Evolutionary conservation across 2,113 vertebrate species (phyloP).

Genomic region (Gymnorhina tibicen): DNA sequence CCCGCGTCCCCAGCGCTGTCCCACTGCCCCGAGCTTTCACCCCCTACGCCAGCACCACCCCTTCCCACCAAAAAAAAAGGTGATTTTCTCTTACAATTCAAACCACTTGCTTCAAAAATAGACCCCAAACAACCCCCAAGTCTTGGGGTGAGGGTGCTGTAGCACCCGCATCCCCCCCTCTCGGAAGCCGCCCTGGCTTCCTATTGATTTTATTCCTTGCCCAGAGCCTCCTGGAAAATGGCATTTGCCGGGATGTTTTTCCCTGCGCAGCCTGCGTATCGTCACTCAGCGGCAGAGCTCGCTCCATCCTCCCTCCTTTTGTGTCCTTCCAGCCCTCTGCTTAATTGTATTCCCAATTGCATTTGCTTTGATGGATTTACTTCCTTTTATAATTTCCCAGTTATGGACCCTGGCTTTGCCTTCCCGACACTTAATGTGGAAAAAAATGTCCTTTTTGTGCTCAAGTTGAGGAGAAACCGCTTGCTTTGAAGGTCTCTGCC

Average conservation of each 20-base stretch:
- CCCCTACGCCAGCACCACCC: background rate
- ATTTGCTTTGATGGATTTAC: slow-evolving; percentile 77
- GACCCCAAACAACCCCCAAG: no score
- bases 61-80: background rate
- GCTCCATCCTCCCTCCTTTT: slow-evolving; percentile 71
- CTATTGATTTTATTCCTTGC: slow-evolving; percentile 60
- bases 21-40: background rate
- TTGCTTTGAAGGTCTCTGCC: background rate
- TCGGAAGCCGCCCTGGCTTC: slow-evolving; percentile 39
- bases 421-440: slow-evolving; percentile 60
- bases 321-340: slow-evolving; percentile 63
- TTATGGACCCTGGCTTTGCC: slow-evolving; percentile 70
- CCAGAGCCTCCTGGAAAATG: slow-evolving; percentile 69
- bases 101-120: background rate
- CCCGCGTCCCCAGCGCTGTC: background rate
- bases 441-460: background rate
- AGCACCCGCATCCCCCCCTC: background rate
- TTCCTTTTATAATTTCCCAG: slow-evolving; percentile 81
- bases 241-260: slow-evolving; percentile 70
- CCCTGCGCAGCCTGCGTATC: slow-evolving; percentile 69
- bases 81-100: background rate
- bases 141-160: background rate
- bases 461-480: background rate
- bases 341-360: slow-evolving; percentile 75
- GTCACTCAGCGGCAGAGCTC: slow-evolving; percentile 78